Percentiles rank a stretch among this genome's conserved stretches.
These are phyloP conservation scores for Melinaea marsaeus DNA, from an alignment of 2,888 invertebrate species.

Conservation along the genomic window DNA sequence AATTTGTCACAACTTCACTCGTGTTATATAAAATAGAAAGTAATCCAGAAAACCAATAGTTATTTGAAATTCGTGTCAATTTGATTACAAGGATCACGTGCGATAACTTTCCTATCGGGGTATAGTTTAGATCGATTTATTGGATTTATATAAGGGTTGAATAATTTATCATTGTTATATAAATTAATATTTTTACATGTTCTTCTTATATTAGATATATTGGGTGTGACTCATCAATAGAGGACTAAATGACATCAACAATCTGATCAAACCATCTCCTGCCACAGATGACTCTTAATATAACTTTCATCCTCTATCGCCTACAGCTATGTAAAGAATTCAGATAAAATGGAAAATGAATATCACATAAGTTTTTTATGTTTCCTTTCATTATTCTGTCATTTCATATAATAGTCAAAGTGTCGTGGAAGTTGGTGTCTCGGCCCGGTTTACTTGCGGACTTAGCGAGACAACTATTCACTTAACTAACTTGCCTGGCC, in stretches of 20 bases:
- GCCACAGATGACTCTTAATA: too few species aligned
- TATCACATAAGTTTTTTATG: conserved; percentile 9
- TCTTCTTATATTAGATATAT: too few species aligned
- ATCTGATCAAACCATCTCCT: too few species aligned
- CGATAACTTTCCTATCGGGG: conserved; percentile 1
- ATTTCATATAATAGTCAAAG: conserved; percentile 16
- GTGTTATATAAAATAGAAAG: conserved; percentile 2
- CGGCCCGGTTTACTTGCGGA: conserved; percentile 46
- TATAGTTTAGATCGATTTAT: neutral
- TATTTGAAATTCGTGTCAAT: neutral
- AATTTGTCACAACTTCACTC: neutral
- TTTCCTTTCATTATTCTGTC: conserved; percentile 13
- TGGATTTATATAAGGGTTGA: neutral
- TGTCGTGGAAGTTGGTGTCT: conserved; percentile 28
- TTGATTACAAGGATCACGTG: conserved; percentile 6
- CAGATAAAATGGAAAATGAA: neutral
- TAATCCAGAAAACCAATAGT: neutral
- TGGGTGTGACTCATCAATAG: too few species aligned
- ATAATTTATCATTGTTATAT: neutral
- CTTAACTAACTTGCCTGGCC: conserved; percentile 31
- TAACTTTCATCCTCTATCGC: neutral
- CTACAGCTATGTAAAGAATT: neutral
- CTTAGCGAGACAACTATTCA: conserved; percentile 50
- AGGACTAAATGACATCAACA: too few species aligned
- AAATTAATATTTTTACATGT: too few species aligned